These are phyloP conservation scores for Chelon labrosus DNA, from an alignment of 2,797 vertebrate species.

Conservation along the genomic window DNA sequence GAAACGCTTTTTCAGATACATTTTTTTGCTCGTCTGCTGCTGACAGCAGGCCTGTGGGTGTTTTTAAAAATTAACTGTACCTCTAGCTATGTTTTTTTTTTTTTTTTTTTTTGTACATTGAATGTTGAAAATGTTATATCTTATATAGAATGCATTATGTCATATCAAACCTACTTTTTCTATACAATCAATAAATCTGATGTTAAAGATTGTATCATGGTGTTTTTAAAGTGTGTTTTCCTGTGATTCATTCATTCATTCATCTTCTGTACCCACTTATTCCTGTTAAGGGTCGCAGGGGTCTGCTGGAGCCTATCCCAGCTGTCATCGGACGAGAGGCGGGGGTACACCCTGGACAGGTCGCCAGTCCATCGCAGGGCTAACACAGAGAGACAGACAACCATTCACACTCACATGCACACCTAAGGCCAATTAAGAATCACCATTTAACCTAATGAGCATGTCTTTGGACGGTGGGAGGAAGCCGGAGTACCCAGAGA, in stretches of 20 bases:
- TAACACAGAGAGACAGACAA: too few relatives aligned
- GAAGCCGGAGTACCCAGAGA: too few relatives aligned
- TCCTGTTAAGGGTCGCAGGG: too few relatives aligned
- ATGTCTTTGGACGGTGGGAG: too few relatives aligned
- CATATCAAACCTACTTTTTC: constrained; percentile 91
- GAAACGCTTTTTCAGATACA: constrained; percentile 44
- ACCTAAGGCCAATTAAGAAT: too few relatives aligned
- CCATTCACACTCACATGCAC: too few relatives aligned
- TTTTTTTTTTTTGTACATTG: constrained; percentile 87
- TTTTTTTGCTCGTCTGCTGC: constrained; percentile 63
- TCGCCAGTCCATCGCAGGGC: too few relatives aligned
- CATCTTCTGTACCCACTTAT: too few relatives aligned
- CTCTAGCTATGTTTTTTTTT: constrained; percentile 73
- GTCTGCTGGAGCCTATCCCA: too few relatives aligned
- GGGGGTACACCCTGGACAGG: too few relatives aligned
- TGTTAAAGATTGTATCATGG: constrained; percentile 68
- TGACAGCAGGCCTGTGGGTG: constrained; percentile 69
- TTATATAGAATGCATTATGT: constrained; percentile 91
- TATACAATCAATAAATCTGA: constrained; percentile 90
- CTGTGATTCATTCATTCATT: background rate
- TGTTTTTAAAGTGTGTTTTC: constrained; percentile 17
- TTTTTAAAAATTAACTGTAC: constrained; percentile 86
- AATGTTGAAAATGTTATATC: constrained; percentile 90
- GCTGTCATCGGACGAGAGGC: too few relatives aligned
- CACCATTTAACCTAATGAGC: too few relatives aligned